These are phyloP conservation scores for Tadarida brasiliensis DNA, from an alignment of 2,797 vertebrate genomes.

Conservation along the genomic window DNA sequence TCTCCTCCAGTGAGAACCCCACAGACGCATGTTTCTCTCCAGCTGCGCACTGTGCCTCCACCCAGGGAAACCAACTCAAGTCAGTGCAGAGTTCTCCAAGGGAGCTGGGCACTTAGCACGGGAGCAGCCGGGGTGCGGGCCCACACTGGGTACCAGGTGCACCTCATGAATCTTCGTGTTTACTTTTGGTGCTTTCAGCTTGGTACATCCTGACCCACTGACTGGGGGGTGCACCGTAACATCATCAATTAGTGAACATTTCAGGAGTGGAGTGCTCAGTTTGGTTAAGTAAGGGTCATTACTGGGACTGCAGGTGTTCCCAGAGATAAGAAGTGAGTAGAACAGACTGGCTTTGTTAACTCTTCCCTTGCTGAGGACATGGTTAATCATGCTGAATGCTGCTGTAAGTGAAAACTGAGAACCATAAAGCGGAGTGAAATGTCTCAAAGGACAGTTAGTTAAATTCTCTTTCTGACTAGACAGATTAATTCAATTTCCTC, in stretches of 20 bases:
- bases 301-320: neutral
- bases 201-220: neutral
- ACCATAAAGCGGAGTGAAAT: neutral
- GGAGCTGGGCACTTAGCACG: neutral
- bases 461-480: neutral
- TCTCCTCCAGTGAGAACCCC: accelerated
- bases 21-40: neutral
- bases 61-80: neutral
- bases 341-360: neutral
- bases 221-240: neutral
- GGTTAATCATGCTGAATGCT: neutral
- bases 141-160: neutral
- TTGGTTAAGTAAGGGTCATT: neutral
- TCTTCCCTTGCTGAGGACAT: neutral
- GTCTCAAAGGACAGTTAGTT: slow-evolving; percentile 3
- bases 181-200: neutral
- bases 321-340: neutral
- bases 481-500: neutral
- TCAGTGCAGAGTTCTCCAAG: neutral
- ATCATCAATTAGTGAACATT: neutral
- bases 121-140: neutral
- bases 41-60: neutral
- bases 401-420: neutral
- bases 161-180: neutral
- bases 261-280: neutral